Conservation (phyloP, 2,888 invertebrate species). For the Lutraria lutraria region DNA sequence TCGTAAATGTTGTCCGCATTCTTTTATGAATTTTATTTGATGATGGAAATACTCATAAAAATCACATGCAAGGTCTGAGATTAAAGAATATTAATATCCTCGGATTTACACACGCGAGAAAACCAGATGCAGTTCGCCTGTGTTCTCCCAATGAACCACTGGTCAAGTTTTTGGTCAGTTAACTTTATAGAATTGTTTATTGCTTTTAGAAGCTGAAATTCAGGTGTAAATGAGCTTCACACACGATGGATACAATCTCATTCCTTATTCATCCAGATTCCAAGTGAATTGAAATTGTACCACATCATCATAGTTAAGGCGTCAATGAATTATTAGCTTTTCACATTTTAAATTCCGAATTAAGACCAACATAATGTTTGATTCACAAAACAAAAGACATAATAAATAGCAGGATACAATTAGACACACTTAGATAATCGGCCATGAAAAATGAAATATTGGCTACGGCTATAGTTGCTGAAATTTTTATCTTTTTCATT, state of each 20-base stretch:
- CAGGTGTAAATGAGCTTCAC: constrained; percentile 39
- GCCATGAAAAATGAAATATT: too few species aligned
- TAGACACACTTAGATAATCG: too few species aligned
- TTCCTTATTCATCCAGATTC: not conserved
- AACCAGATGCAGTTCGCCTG: constrained; percentile 63
- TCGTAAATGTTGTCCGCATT: constrained; percentile 58
- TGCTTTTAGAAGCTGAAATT: constrained; percentile 32
- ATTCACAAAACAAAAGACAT: too few species aligned
- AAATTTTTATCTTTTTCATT: too few species aligned
- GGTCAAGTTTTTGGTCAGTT: constrained; percentile 69
- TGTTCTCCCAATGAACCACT: constrained; percentile 35
- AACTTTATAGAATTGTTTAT: constrained; percentile 70
- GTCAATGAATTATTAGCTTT: too few species aligned
- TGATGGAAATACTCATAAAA: constrained; percentile 71
- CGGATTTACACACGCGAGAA: constrained; percentile 45
- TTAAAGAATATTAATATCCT: constrained; percentile 54
- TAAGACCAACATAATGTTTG: too few species aligned
- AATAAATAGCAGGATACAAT: too few species aligned
- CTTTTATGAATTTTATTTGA: constrained; percentile 67
- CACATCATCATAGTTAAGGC: not conserved
- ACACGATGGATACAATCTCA: not conserved
- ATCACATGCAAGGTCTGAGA: constrained; percentile 70
- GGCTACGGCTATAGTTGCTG: too few species aligned
- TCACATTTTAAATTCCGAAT: too few species aligned
- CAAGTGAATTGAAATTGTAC: not conserved